These are phyloP conservation scores for Porphyrio hochstetteri DNA, from an alignment of 2,113 vertebrate genomes.

Conservation along the genomic window DNA sequence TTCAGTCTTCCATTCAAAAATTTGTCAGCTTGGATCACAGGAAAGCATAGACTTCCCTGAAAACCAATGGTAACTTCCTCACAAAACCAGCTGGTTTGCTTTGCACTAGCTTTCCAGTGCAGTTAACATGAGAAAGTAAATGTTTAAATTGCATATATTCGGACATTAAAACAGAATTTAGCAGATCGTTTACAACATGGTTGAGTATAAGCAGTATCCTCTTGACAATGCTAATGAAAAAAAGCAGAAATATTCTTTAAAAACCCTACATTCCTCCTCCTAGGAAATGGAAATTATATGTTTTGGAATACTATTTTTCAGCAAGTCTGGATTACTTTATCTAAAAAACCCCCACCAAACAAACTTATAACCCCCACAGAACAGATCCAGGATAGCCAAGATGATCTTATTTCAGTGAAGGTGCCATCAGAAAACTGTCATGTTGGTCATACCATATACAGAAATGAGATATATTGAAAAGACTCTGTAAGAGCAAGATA, in stretches of 20 bases:
- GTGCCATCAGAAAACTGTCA: neutral
- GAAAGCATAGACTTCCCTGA: rapidly evolving
- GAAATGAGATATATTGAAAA: neutral
- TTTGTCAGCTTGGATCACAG: neutral
- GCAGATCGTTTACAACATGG: neutral
- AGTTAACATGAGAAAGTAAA: neutral
- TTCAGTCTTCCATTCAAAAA: neutral
- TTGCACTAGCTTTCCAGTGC: neutral
- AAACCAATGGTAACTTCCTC: neutral
- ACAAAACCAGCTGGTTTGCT: neutral
- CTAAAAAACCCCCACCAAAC: neutral
- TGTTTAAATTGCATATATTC: neutral
- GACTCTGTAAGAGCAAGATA: neutral
- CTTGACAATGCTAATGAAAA: neutral
- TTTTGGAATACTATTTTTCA: neutral
- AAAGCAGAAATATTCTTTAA: neutral
- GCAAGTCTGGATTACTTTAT: neutral
- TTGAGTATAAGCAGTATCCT: neutral
- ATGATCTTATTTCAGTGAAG: neutral
- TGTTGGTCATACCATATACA: neutral
- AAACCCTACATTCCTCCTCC: neutral
- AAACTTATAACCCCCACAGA: neutral
- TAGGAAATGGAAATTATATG: neutral
- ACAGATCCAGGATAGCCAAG: neutral
- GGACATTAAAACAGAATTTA: neutral